Evolutionary conservation across 2,797 vertebrate genomes (phyloP).

Genomic region (Chaetodon trifasciatus): DNA sequence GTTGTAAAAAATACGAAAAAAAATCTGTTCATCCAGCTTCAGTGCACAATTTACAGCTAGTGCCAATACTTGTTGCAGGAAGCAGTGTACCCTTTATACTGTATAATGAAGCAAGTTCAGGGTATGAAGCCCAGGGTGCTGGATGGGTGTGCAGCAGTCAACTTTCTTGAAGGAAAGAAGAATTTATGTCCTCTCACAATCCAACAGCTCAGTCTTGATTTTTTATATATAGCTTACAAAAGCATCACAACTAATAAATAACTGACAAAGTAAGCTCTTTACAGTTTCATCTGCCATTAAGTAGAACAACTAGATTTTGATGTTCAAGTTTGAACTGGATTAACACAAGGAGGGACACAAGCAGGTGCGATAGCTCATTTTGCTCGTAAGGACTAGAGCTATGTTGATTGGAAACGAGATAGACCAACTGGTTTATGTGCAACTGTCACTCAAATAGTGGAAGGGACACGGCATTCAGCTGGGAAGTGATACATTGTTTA

Average conservation of each 20-base stretch:
- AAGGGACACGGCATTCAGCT: background rate
- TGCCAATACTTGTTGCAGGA: background rate
- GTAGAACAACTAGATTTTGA: no score
- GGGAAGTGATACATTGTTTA: background rate
- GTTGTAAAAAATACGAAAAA: background rate
- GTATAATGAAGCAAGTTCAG: background rate
- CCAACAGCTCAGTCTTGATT: no score
- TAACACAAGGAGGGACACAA: no score
- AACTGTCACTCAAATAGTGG: background rate
- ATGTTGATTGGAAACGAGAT: background rate
- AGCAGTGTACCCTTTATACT: background rate
- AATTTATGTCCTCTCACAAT: background rate
- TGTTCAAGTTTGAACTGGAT: no score
- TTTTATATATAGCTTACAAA: background rate
- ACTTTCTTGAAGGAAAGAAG: background rate
- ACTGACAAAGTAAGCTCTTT: background rate
- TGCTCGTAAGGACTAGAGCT: background rate
- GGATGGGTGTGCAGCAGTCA: background rate
- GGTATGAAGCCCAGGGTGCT: background rate
- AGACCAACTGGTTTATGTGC: background rate
- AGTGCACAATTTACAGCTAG: no score
- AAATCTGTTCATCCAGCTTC: background rate
- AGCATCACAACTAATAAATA: background rate
- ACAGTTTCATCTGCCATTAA: no score
- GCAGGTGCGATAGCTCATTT: no score